These are phyloP conservation scores for Rhynchonycteris naso DNA, from an alignment of 2,797 vertebrate species.

Conservation along the genomic window DNA sequence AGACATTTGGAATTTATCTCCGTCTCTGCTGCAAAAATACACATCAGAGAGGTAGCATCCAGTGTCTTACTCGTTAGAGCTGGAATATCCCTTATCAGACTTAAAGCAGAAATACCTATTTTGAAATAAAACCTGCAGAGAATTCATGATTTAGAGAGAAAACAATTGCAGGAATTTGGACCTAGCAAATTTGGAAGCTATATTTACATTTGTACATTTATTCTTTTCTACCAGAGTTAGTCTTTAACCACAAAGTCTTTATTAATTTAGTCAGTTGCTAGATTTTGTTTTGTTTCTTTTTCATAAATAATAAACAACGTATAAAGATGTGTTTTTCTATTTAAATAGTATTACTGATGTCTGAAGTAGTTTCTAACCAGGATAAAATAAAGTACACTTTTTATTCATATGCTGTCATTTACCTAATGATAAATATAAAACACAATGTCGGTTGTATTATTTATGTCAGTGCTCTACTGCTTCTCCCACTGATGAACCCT, in stretches of 20 bases:
- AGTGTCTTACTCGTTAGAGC: constrained; percentile 44
- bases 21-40: constrained; percentile 61
- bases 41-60: constrained; percentile 66
- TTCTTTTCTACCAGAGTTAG: constrained; percentile 52
- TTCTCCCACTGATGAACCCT: background rate
- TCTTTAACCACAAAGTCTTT: background rate
- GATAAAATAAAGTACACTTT: background rate
- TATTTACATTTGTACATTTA: constrained; percentile 54
- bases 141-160: constrained; percentile 34
- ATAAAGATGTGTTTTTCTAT: background rate
- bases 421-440: constrained; percentile 25
- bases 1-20: constrained; percentile 69
- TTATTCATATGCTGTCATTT: background rate
- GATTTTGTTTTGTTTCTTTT: background rate
- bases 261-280: background rate
- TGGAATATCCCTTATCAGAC: constrained; percentile 63
- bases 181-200: background rate
- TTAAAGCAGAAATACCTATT: constrained; percentile 59
- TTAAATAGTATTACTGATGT: constrained; percentile 11
- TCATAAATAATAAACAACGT: background rate
- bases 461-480: background rate
- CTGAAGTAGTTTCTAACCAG: background rate
- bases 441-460: background rate
- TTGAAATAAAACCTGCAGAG: constrained; percentile 57
- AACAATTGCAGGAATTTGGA: constrained; percentile 25